Base-by-base conservation (phyloP, 2,888 invertebrate species). In the Halocaridina rubra region DNA sequence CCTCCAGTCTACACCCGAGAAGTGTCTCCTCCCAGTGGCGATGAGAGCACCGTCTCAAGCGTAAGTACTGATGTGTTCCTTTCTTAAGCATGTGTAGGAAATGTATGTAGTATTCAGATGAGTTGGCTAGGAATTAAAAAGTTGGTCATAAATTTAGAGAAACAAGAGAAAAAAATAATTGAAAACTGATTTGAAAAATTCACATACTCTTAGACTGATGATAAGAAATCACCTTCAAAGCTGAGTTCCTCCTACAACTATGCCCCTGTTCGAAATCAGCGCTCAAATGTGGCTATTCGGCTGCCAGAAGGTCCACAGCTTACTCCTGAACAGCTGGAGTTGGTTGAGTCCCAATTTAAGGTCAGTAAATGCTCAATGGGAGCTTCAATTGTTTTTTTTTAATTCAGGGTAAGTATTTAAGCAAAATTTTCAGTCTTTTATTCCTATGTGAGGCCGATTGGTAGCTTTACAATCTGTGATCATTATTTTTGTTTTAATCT, bases 311-410 rank as follows among this genome's bases (percentile, higher is more conserved):
- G 88, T 22, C 88, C 88, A 10, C 76, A 84, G 69, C 80, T 88
- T 19, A 88, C 88, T 0, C 59, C 77, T 10, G 88, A 88, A 74
- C 88, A 88, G 24, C 86, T 88, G 24, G 80, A 82, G 24, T 69
- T 76, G 61, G 81, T 86, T 19, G 86, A 88, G 74, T 85, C 86
- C 32, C 86, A 88, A 69, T 88, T 88, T 33, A 88, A 88, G 88
- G 88, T 88, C n/a, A 77, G 81, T 76, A 30, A 76, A n/a, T n/a
- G n/a, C 19, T n/a, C n/a, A n/a, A n/a, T n/a, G n/a, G n/a, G n/a
- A n/a, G n/a, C n/a, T n/a, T n/a, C n/a, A n/a, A n/a, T n/a, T n/a
- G n/a, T n/a, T n/a, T n/a, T n/a, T n/a, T n/a, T n/a, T n/a, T n/a
- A n/a, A n/a, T n/a, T n/a, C n/a, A n/a, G n/a, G n/a, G n/a, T n/a